Evolutionary conservation across 2,888 invertebrate species (phyloP), one percentile per base, ranked within the genome.

Genomic region (Euplagia quadripunctaria): DNA sequence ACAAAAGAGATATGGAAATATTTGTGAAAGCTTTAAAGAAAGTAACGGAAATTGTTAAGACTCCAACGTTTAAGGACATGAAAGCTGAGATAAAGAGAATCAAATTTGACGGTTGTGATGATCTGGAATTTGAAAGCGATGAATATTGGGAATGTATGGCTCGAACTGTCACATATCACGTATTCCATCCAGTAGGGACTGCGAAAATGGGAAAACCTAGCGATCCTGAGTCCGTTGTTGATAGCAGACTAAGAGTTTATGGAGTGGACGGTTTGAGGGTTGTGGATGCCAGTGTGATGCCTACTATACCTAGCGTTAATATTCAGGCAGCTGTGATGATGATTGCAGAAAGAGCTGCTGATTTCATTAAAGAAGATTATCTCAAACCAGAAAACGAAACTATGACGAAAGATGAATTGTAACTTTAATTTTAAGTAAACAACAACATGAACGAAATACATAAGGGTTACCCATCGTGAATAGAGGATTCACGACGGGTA

Each of bases 71-170:
- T 61, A 92, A 89, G 76, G 68, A 79, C 0, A 86, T 89, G 42
- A 90, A 92, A 12, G 94, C 91, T n/a, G 89, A 91, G 86, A 64
- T 95, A 12, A 87, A 90, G 80, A 90, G 95, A 70, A 91, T 95
- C 70, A 52, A 90, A 61, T 93, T 83, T 72, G 82, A 87, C 78
- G 92, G 89, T 71, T 95, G 95, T 79, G 92, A 95, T 85, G 83
- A 76, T 4, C 84, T 86, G 46, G 88, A 89, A 70, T 92, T 95
- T 75, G 78, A 72, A 43, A 92, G 92, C 83, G 89, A 93, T 68
- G 86, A 89, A 2, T 95, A 94, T 81, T 95, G 94, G 95, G 90
- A 94, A 78, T 96, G 95, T 77, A 94, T 95, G 91, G 91, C 94
- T 17, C 90, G 91, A 79, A 93, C 93, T 41, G 82, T 95, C 0